Evolutionary conservation across 1,140 invertebrate genomes (phyloP).

Genomic region (Cotesia glomerata): DNA sequence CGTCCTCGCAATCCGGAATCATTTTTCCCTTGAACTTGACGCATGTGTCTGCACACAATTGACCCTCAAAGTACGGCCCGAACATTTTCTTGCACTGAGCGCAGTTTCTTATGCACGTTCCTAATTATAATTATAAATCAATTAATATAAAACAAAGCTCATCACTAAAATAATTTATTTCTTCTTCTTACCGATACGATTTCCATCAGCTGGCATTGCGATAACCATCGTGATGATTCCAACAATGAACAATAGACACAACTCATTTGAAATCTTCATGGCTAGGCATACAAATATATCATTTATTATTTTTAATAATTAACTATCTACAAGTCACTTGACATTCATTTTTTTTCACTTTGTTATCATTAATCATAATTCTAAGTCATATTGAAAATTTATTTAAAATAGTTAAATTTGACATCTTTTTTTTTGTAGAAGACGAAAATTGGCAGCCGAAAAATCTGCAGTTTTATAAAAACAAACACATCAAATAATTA

Average conservation of each 20-base stretch:
- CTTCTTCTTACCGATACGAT: slow-evolving; percentile 32
- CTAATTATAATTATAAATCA: slow-evolving; percentile 39
- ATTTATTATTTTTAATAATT: background rate
- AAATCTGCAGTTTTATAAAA: too few relatives aligned
- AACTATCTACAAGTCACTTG: background rate
- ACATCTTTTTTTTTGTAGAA: too few relatives aligned
- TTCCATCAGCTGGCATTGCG: slow-evolving; percentile 18
- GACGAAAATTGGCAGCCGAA: too few relatives aligned
- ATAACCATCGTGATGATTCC: slow-evolving; percentile 24
- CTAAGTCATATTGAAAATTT: too few relatives aligned
- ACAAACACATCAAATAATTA: too few relatives aligned
- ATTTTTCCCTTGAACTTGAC: slow-evolving; percentile 81
- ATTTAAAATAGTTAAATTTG: too few relatives aligned
- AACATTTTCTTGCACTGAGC: slow-evolving; percentile 88
- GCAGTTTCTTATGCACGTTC: slow-evolving; percentile 83
- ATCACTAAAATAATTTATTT: background rate
- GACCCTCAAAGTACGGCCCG: slow-evolving; percentile 82
- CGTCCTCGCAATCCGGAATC: slow-evolving; percentile 83
- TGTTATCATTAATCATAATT: too few relatives aligned
- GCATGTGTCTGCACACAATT: slow-evolving; percentile 81
- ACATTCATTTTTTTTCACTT: background rate
- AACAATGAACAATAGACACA: slow-evolving; percentile 30
- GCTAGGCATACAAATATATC: slow-evolving; percentile 33
- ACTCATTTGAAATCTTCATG: slow-evolving; percentile 36
- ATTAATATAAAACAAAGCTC: background rate